phyloP scores from a whole-genome alignment of 2,888 invertebrate genomes.

The Pristionchus japonicus region DNA sequence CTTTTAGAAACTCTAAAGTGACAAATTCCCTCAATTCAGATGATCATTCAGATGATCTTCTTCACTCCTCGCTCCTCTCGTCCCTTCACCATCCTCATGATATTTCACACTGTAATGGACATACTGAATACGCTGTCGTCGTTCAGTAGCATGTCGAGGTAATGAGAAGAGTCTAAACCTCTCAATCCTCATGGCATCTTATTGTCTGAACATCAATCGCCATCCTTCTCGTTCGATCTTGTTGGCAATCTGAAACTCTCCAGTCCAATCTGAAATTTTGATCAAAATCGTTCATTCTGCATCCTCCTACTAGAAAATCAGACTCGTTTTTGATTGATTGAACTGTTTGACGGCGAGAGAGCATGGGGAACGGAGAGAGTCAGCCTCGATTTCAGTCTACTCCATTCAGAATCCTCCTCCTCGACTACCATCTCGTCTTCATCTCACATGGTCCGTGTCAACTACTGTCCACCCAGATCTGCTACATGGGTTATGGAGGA shows the following conservation, averaged over 20 bases:
- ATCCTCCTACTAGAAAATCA: too few relatives aligned
- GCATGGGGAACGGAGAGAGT: background rate
- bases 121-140: conserved; percentile 12
- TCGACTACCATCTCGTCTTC: conserved; percentile 24
- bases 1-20: background rate
- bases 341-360: background rate
- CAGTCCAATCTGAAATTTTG: too few relatives aligned
- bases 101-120: conserved; percentile 7
- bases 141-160: conserved; percentile 27
- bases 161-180: too few relatives aligned
- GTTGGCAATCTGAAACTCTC: too few relatives aligned
- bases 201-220: too few relatives aligned
- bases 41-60: background rate
- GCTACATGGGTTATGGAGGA: conserved; percentile 17
- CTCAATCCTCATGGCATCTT: too few relatives aligned
- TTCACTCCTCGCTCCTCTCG: conserved; percentile 32
- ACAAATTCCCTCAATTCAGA: background rate
- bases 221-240: too few relatives aligned
- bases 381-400: background rate
- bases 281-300: too few relatives aligned
- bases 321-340: too few relatives aligned
- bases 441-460: conserved; percentile 20
- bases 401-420: background rate
- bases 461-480: background rate
- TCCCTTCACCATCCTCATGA: conserved; percentile 20